Base-by-base conservation (phyloP, 2,113 vertebrate species). In the Jacana jacana region DNA sequence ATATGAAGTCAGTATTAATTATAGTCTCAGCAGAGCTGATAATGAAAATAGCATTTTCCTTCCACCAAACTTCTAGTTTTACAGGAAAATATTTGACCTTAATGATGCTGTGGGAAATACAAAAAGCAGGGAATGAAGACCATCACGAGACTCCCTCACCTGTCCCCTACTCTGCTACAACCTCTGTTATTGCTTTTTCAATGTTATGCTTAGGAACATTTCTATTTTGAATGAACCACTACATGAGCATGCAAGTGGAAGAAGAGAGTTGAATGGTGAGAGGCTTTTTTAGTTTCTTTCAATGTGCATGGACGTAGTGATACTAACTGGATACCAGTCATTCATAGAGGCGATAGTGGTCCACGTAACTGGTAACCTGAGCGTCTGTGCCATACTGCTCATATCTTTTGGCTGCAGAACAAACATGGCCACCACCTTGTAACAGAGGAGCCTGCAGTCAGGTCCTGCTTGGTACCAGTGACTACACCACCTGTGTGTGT, bases 401-500 rank as follows among this genome's bases (percentile, higher is more conserved):
- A 17, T 1, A 12, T 25, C 15, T 8, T 40, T 60, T 66, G n/a
- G 16, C 17, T 2, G 2, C 25, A 60, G 8, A 77, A 10, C 14
- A 44, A 13, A 9, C 13, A 7, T 33, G 7, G 18, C 22, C 25
- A 8, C 61, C 9, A 35, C 39, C 35, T 52, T 39, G 28, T 76
- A 55, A 37, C 0, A 61, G 54, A 64, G 35, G 10, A 73, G 10
- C 3, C 24, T 60, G 16, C 20, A 60, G 42, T 9, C 12, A 54
- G 14, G 25, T 60, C 54, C 22, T 1, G 2, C 17, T 42, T 33
- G 6, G 4, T 73, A 13, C 1, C 9, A 10, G 17, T 7, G 1
- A 35, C 42, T 35, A 48, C 13, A 2, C 15, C 17, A 44, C 15
- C 15, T 57, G 4, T 14, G 42, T 42, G 35, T 60, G 22, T 48